These are phyloP conservation scores for Trissonchulus sp. DNA, from an alignment of 2,888 invertebrate species.

Conservation along the genomic window DNA sequence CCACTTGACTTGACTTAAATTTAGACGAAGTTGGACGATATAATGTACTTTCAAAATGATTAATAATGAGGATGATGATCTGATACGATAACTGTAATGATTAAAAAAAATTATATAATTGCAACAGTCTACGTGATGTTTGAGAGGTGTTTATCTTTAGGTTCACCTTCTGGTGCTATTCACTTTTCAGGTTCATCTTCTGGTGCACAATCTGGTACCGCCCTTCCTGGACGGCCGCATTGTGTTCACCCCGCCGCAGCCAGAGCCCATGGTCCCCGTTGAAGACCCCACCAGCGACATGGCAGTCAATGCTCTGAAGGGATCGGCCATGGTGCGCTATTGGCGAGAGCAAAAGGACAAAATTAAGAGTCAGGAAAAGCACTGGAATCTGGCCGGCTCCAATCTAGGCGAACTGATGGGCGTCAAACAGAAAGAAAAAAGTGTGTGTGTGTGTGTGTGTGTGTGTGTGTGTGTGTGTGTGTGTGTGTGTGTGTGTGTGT, in stretches of 20 bases:
- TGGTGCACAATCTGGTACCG: conserved; percentile 96
- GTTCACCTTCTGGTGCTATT: too few relatives aligned
- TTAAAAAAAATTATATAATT: too few relatives aligned
- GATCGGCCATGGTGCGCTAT: conserved; percentile 73
- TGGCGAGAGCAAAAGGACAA: conserved; percentile 93
- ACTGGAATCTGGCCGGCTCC: conserved; percentile 97
- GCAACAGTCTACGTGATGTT: too few relatives aligned
- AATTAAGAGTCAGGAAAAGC: conserved; percentile 93
- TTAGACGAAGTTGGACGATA: too few relatives aligned
- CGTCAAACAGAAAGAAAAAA: conserved; percentile 61
- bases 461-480: too few relatives aligned
- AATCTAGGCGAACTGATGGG: conserved; percentile 95
- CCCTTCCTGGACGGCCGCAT: conserved; percentile 97
- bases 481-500: too few relatives aligned
- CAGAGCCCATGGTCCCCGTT: conserved; percentile 72
- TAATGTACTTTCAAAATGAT: too few relatives aligned
- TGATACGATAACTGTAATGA: too few relatives aligned
- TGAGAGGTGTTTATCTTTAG: too few relatives aligned
- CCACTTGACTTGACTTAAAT: too few relatives aligned
- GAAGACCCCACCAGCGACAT: conserved; percentile 91
- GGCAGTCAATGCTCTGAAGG: conserved; percentile 90
- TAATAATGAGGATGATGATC: too few relatives aligned
- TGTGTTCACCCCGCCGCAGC: conserved; percentile 99
- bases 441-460: too few relatives aligned
- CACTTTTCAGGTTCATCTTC: conserved; percentile 79